Percentiles rank a stretch among this genome's conserved stretches.
Conservation (phyloP, 2,888 invertebrate species). For the Drosophila lacicola region DNA sequence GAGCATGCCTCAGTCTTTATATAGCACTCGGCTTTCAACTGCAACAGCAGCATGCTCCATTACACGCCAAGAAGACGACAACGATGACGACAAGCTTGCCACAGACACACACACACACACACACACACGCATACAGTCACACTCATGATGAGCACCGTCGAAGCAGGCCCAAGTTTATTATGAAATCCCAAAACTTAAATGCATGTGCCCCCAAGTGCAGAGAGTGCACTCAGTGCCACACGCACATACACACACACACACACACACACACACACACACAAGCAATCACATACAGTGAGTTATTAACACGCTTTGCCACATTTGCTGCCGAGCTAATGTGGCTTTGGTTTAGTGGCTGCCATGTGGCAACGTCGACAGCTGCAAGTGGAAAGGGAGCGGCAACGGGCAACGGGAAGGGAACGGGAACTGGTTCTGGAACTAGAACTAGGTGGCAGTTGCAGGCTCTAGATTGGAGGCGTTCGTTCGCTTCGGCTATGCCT, state of each 20-base stretch:
- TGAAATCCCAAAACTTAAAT: conserved; percentile 80
- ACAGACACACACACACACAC: conserved; percentile 7
- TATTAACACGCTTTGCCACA: conserved; percentile 81
- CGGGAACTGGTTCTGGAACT: conserved; percentile 9
- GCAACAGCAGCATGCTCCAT: conserved; percentile 68
- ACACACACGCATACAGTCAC: conserved; percentile 10
- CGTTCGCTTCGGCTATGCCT: conserved; percentile 55
- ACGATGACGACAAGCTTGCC: conserved; percentile 50
- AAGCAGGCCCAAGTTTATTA: conserved; percentile 58
- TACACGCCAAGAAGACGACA: conserved; percentile 65
- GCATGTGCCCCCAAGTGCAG: conserved; percentile 60
- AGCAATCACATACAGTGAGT: conserved; percentile 62
- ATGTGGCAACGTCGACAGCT: conserved; percentile 46
- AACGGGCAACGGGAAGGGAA: neutral
- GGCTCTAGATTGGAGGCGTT: conserved; percentile 45
- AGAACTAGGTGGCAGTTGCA: conserved; percentile 27
- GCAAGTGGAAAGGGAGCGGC: neutral
- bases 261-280: conserved; percentile 14
- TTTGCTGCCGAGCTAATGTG: conserved; percentile 79
- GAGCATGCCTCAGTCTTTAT: conserved; percentile 42
- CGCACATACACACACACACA: conserved; percentile 19
- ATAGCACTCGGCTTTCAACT: conserved; percentile 36
- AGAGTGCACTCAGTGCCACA: conserved; percentile 56
- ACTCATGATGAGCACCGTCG: conserved; percentile 19
- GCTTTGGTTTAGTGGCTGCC: conserved; percentile 76